Base-by-base conservation (phyloP, 2,113 vertebrate genomes). In the Uropsilus gracilis region DNA sequence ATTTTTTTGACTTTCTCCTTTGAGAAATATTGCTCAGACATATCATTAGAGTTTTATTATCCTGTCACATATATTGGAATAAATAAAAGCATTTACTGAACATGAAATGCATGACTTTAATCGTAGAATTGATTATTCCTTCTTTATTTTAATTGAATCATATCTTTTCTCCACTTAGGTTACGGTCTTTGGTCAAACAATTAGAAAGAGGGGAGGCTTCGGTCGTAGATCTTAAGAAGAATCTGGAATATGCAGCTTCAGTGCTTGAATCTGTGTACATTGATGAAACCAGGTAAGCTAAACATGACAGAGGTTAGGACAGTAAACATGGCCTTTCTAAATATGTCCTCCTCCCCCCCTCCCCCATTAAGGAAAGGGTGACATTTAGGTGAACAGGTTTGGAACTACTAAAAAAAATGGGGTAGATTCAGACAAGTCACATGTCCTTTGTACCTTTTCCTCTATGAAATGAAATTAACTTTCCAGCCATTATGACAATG, bases 201-300 rank as follows among this genome's bases (percentile, higher is more conserved):
- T 97, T 99, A 97, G 99, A 99, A 94, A 98, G 99, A 98, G 99
- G 99, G 22, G 99, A 99, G 96, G 99, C 99, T 89, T 99, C 99
- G 0, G 98, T 99, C 42, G 98, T 98, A 32, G 99, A 99, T 96
- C 98, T 99, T 57, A 99, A 99, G 98, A 99, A 99, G 98, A 99
- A 99, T 98, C 98, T 99, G 32, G 99, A 99, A 97, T 99, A 99
- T 98, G 99, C 99, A 1, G 99, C 99, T 0, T 98, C 99, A 5
- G 99, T 99, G 92, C 98, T 99, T 86, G 99, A 99, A 96, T 99
- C 99, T 0, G 99, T 99, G 34, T 99, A 99, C 97, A 99, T 99
- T 53, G 99, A 99, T 26, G 99, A 99, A 98, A 99, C 99, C 0
- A 99, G 99, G 99, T 99, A 97, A 98, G 97, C 86, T 75, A 48